A percentile compares a stretch with the other conserved stretches of the same genome.
Conservation (phyloP, 2,888 invertebrate species). For the Emesis furor region DNA sequence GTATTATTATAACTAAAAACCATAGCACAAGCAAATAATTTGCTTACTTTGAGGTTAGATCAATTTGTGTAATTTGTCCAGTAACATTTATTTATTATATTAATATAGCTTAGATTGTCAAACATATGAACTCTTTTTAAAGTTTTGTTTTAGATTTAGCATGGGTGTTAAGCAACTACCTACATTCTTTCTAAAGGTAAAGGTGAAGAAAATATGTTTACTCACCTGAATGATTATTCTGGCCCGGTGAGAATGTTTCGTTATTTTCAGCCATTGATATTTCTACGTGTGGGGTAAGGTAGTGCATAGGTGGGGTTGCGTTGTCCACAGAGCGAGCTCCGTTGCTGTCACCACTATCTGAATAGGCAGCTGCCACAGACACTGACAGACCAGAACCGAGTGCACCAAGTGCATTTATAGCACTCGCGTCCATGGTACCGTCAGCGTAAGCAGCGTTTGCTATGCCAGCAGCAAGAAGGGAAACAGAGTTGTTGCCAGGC, state of each 20-base stretch:
- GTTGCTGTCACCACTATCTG: constrained; percentile 96
- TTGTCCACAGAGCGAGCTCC: constrained; percentile 96
- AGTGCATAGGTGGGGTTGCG: constrained; percentile 97
- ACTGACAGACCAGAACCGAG: constrained; percentile 93
- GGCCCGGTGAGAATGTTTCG: constrained; percentile 93
- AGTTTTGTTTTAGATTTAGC: too few relatives aligned
- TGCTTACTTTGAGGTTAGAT: too few relatives aligned
- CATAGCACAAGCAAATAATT: too few relatives aligned
- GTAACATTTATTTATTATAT: too few relatives aligned
- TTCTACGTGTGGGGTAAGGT: constrained; percentile 97
- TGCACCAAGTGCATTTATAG: constrained; percentile 90
- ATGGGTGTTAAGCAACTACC: too few relatives aligned
- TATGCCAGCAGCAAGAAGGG: constrained; percentile 94
- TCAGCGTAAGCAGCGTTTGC: constrained; percentile 92
- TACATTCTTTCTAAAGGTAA: too few relatives aligned
- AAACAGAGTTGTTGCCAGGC: constrained; percentile 95
- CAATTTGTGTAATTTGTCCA: too few relatives aligned
- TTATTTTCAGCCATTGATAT: constrained; percentile 97
- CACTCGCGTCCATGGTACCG: constrained; percentile 89
- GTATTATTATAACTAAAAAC: too few relatives aligned
- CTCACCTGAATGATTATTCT: constrained; percentile 86
- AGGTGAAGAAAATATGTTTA: too few relatives aligned
- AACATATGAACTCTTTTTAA: too few relatives aligned
- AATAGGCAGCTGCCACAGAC: constrained; percentile 95
- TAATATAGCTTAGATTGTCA: too few relatives aligned